phyloP scores from a whole-genome alignment of 1,140 invertebrate species.

The Pemphigus obesinymphae region DNA sequence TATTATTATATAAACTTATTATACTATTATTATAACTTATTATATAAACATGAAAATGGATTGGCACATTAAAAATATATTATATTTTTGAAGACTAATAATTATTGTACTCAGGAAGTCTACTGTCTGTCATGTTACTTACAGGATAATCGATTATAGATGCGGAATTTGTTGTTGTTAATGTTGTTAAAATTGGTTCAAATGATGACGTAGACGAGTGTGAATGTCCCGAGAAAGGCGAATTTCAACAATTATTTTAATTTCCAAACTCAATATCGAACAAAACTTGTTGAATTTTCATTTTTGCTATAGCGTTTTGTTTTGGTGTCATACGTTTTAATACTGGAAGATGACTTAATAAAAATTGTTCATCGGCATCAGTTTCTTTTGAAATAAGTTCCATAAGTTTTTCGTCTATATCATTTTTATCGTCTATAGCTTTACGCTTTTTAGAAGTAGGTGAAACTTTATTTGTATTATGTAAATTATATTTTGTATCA shows the following conservation, averaged over 20 bases:
- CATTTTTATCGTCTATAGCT: neutral
- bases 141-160: neutral
- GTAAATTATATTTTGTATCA: too few species aligned
- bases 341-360: neutral
- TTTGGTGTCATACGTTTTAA: neutral
- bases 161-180: neutral
- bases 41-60: too few species aligned
- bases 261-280: neutral
- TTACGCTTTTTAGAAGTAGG: too few species aligned
- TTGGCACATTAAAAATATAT: too few species aligned
- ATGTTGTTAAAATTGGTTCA: neutral
- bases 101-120: neutral
- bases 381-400: neutral
- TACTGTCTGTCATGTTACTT: neutral
- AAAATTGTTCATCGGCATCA: conserved; percentile 14
- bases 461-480: too few species aligned
- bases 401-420: neutral
- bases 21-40: too few species aligned
- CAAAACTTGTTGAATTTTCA: conserved; percentile 24
- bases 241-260: neutral
- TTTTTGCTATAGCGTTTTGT: conserved; percentile 21
- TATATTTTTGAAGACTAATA: neutral
- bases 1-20: too few species aligned
- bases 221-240: neutral
- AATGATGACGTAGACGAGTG: neutral